Evolutionary conservation across 37 sponge, comb jelly and placozoan genomes (phyloP), one percentile per base, ranked within the genome.

Genomic region (Ephydatia muelleri): DNA sequence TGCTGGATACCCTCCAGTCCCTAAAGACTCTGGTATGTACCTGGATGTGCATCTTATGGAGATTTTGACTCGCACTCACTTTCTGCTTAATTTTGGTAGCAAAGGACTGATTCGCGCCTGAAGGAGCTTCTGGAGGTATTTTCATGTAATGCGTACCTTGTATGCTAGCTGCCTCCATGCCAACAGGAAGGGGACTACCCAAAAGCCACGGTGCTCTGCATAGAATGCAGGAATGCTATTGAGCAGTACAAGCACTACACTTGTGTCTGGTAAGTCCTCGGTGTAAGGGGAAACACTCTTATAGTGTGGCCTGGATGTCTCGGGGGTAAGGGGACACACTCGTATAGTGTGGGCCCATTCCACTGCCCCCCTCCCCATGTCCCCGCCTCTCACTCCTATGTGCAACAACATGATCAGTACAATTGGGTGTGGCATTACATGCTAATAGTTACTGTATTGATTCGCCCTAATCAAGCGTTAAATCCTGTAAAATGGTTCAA

Each of bases 221-320:
- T 92, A 67, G 94, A 93, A 78, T 96, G 96, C 38, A 91, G 91
- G 69, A 86, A 93, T 65, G 96, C 94, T 32, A 89, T 91, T n/a
- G 80, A 84, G 27, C 91, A 85, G 5, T 96, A 84, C 85, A 88
- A 93, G 47, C 89, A 93, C 57, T 96, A 83, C 82, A 80, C 86
- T 5, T 96, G 96, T 87, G 90, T 96, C 26, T 91, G 90, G 93
- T 92, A 73, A 2, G 69, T 66, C 23, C 34, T 57, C 19, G 12
- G 30, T 23, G 0, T 25, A 71, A 16, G n/a, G n/a, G n/a, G n/a
- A n/a, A n/a, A n/a, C n/a, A n/a, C n/a, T n/a, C n/a, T n/a, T n/a
- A n/a, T n/a, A n/a, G n/a, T n/a, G n/a, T n/a, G n/a, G n/a, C n/a
- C n/a, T n/a, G n/a, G n/a, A n/a, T n/a, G n/a, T n/a, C n/a, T n/a